Base-by-base conservation (phyloP, 2,888 invertebrate genomes). In the Penaeus monodon region DNA sequence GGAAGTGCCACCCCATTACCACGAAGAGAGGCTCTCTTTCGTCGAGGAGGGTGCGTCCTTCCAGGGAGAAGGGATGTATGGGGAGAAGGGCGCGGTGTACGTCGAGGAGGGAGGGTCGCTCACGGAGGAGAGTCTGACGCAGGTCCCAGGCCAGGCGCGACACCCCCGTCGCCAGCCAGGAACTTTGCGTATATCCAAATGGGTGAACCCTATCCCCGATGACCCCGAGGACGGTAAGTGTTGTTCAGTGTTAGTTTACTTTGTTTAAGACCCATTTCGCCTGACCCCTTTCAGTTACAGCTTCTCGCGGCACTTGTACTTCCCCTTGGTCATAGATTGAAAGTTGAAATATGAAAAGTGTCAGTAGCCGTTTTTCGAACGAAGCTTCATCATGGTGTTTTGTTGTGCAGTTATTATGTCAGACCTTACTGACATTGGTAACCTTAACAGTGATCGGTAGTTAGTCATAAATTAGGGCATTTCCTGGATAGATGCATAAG, bases 221-320 rank as follows among this genome's bases (percentile, higher is more conserved):
- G 89, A 89, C 65, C 89, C 89, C 73, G 89, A 89, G 38, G 89
- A 89, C 77, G 89, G 89, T 89, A 65, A 85, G 89, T 87, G 38
- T 76, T 49, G n/a, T n/a, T 24, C 3, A 24, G 24, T 22, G 24
- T 49, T 38, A 17, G 38, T 49, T 76, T 49, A 12, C 76, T 76
- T 49, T 76, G 33, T 76, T 49, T 76, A 24, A 44, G 44, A 44
- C 76, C 57, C 76, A 38, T 38, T 76, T 57, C 57, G 44, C 29
- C 74, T 74, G 44, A 44, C 74, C 57, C 76, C 24, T 57, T 49
- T 24, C 38, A 57, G 57, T 20, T 57, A 57, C 57, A 20, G 57
- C 1, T 49, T 49, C 7, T 57, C 57, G 14, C 57, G 57, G 10
- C 20, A 12, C 57, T 17, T 57, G 14, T 57, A 14, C 17, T 57